Base-by-base conservation (phyloP, 2,888 invertebrate species). In the Xanthostigma xanthostigma region DNA sequence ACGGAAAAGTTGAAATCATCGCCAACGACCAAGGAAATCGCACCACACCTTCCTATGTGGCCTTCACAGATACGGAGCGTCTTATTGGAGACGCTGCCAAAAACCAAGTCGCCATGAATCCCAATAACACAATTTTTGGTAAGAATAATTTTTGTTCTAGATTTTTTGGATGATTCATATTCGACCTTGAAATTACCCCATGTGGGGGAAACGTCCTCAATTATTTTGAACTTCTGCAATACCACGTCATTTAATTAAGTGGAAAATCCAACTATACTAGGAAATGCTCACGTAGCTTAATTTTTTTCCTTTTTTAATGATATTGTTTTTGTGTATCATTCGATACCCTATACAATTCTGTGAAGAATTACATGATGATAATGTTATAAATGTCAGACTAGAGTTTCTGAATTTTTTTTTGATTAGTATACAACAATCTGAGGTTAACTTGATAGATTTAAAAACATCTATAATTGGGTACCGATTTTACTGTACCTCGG, bases 1-100 rank as follows among this genome's bases (percentile, higher is more conserved):
- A 89, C 70, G 89, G 89, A 55, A 88, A 87, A 71, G 87, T 89
- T 61, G 88, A 88, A 71, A 88, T 88, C 67, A 88, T 88, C 69
- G 88, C 88, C 65, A 90, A 90, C 66, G 88, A 88, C 69, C 88
- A 89, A 71, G 89, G 89, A 67, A 89, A 89, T 75, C 75, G 89
- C 65, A 90, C 89, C 55, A 89, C 89, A 58, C 89, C 89, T 51
- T 81, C 81, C 40, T 84, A 84, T 66, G 88, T 89, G 53, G 88
- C 86, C 52, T 88, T 89, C 69, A 86, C 86, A 41, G 88, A 89
- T 66, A 82, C 84, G 1, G 86, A 87, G 64, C 77, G 87, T 60
- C 76, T 87, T 58, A 84, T 87, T 61, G 87, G 87, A 57, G 86
- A 87, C 68, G 84, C 85, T 49, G 86, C 87, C 55, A 86, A 86